Conservation (phyloP, 2,113 vertebrate species). For the Pachycephala philippinensis region DNA sequence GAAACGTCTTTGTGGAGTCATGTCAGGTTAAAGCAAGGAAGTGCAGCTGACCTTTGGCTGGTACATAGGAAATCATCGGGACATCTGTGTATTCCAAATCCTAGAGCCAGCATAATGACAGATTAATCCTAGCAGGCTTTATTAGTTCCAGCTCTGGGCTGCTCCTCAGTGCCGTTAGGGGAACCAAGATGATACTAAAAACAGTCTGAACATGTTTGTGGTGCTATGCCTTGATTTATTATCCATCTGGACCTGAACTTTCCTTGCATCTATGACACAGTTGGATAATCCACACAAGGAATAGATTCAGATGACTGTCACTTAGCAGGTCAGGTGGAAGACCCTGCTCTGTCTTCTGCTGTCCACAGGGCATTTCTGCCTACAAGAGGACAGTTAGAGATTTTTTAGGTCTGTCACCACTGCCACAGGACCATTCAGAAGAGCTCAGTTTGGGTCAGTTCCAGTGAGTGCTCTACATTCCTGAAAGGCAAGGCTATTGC, state of each 20-base stretch:
- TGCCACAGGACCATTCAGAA: background rate
- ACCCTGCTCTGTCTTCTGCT: background rate
- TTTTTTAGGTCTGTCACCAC: background rate
- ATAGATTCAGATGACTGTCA: background rate
- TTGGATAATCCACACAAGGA: background rate
- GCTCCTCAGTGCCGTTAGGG: background rate
- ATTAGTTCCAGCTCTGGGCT: background rate
- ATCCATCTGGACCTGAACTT: background rate
- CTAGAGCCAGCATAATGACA: background rate
- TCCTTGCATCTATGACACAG: background rate
- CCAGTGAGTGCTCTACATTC: background rate
- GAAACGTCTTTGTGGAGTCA: background rate
- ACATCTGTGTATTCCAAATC: background rate
- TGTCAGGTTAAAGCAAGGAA: background rate
- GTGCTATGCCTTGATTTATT: background rate
- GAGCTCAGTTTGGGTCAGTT: background rate
- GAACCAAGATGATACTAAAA: background rate
- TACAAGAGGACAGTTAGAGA: background rate
- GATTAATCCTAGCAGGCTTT: background rate
- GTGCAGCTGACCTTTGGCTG: background rate
- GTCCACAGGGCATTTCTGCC: background rate
- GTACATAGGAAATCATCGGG: background rate
- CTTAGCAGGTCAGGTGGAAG: background rate
- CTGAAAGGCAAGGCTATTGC: background rate
- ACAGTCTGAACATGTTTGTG: background rate